A percentile compares a stretch with the other conserved stretches of the same genome.
Conservation (phyloP, 2,797 vertebrate genomes). For the Lepilemur septentrionalis region DNA sequence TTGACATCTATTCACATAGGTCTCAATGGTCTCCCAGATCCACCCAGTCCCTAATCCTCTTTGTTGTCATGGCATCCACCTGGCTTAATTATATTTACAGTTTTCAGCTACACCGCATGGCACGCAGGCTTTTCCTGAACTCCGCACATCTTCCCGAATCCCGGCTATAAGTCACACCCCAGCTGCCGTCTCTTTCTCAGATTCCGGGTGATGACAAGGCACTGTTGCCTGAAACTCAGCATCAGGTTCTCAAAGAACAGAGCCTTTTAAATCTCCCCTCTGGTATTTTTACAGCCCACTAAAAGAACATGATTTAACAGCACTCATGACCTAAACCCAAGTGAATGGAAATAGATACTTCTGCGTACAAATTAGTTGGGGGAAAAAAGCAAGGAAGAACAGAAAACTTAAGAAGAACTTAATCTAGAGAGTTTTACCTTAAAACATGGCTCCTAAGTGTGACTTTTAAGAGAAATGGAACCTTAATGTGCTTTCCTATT, state of each 20-base stretch:
- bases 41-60: conserved; percentile 68
- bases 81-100: conserved; percentile 75
- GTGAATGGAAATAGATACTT: not conserved
- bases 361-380: not conserved
- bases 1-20: conserved; percentile 57
- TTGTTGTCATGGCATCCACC: conserved; percentile 66
- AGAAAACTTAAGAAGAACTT: not conserved
- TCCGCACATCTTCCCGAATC: conserved; percentile 12
- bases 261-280: not conserved
- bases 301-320: not conserved
- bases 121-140: not conserved
- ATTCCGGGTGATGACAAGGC: not conserved
- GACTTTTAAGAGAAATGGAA: not conserved
- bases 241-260: not conserved
- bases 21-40: conserved; percentile 68
- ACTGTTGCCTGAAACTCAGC: not conserved
- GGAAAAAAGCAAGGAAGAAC: not conserved
- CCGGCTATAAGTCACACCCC: conserved; percentile 11
- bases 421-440: not conserved
- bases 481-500: not conserved
- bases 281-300: not conserved
- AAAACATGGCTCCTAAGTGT: not conserved
- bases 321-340: not conserved
- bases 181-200: not conserved
- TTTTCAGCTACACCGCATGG: conserved; percentile 36